A percentile compares a stretch with the other conserved stretches of the same genome.
Evolutionary conservation across 1,140 invertebrate genomes (phyloP).

Genomic region (Drosophila willistoni): DNA sequence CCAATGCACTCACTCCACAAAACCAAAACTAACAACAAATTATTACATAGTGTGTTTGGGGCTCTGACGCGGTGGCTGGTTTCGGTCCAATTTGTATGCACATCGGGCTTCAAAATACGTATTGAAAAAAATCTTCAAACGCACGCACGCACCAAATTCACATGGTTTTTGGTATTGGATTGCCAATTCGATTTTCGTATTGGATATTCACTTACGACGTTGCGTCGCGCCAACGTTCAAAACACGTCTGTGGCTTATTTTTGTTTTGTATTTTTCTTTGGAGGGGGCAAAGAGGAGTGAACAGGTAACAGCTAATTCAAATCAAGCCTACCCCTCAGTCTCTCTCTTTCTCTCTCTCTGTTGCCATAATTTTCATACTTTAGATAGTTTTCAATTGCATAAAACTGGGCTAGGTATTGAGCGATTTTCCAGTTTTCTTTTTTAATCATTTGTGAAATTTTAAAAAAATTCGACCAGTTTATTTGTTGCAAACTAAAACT

Average conservation of each 20-base stretch:
- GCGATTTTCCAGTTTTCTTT: constrained; percentile 52
- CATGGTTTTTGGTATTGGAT: constrained; percentile 1
- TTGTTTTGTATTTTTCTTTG: too few species aligned
- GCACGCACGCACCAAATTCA: constrained; percentile 30
- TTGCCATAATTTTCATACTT: background rate
- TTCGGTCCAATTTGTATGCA: constrained; percentile 61
- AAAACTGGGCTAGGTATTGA: background rate
- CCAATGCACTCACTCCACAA: constrained; percentile 27
- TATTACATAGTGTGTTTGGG: constrained; percentile 45
- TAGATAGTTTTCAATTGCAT: background rate
- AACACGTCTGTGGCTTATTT: constrained; percentile 54
- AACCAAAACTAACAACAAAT: constrained; percentile 34
- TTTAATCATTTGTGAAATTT: background rate
- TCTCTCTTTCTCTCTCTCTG: background rate
- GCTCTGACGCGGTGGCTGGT: background rate
- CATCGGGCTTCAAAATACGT: constrained; percentile 42
- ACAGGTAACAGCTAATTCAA: constrained; percentile 16
- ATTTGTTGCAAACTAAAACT: background rate
- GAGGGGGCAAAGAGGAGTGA: background rate
- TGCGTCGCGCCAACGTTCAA: constrained; percentile 41
- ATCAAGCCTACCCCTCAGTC: constrained; percentile 2
- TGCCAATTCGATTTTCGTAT: constrained; percentile 21
- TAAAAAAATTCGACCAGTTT: background rate
- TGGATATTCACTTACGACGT: constrained; percentile 44
- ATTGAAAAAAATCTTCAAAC: constrained; percentile 60